phyloP scores from a whole-genome alignment of 2,797 vertebrate genomes.

The Cossypha niveicapilla region DNA sequence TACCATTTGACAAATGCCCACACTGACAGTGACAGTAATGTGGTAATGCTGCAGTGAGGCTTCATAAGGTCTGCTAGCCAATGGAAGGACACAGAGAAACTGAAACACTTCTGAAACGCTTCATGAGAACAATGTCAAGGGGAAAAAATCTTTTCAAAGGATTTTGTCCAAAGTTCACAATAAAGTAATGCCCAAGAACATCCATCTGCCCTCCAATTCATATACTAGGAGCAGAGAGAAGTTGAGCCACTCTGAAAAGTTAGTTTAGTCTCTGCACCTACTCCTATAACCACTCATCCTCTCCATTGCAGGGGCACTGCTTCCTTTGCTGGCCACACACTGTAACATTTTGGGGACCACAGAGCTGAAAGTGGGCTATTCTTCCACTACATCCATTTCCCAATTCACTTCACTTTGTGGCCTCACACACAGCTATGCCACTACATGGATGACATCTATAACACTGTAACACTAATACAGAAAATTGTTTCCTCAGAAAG shows the following conservation, averaged over 20 bases:
- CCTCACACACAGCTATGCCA: neutral
- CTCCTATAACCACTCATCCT: neutral
- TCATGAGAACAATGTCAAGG: neutral
- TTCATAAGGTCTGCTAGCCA: neutral
- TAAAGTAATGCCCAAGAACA: neutral
- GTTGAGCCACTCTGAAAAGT: neutral
- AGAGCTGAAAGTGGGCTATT: neutral
- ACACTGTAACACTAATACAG: neutral
- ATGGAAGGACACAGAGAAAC: neutral
- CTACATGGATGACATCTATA: neutral
- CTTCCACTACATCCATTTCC: neutral
- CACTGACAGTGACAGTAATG: neutral
- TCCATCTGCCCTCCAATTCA: neutral
- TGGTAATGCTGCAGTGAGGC: rapidly evolving
- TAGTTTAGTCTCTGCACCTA: neutral
- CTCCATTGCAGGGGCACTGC: rapidly evolving
- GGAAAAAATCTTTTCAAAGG: neutral
- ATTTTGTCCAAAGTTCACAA: neutral
- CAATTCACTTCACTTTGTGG: neutral
- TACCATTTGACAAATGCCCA: neutral
- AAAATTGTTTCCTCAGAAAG: neutral
- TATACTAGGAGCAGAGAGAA: neutral
- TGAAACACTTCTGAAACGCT: neutral
- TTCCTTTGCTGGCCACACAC: neutral
- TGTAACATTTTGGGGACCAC: neutral